These are phyloP conservation scores for Catharus ustulatus DNA, from an alignment of 2,797 vertebrate species.

Conservation along the genomic window DNA sequence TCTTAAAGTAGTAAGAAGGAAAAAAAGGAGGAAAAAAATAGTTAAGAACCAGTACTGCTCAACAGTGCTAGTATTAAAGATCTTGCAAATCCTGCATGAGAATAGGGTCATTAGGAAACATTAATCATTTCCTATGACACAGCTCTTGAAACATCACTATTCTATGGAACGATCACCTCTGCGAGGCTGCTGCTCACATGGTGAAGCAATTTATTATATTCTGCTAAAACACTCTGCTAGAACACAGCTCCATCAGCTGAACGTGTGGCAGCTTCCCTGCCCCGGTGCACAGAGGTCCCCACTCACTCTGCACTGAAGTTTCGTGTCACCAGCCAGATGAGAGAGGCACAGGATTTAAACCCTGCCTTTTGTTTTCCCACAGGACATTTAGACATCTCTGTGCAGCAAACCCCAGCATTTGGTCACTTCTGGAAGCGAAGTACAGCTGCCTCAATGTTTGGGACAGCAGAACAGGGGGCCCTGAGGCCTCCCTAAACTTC, in stretches of 20 bases:
- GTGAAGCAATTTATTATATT: neutral
- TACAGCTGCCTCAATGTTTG: rapidly evolving
- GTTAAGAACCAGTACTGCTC: neutral
- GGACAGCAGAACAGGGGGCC: neutral
- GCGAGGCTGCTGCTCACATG: neutral
- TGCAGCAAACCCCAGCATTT: neutral
- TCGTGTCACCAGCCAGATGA: neutral
- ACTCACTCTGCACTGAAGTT: neutral
- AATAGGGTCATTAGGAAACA: neutral
- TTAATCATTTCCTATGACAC: neutral
- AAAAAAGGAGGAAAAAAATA: rapidly evolving
- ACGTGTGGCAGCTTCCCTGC: neutral
- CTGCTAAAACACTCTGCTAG: neutral
- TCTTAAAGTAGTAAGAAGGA: neutral
- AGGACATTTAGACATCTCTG: neutral
- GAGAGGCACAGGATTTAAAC: neutral
- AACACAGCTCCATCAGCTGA: neutral
- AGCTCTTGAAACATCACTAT: neutral
- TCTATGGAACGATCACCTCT: neutral
- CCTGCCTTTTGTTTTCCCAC: neutral
- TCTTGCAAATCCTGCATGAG: neutral
- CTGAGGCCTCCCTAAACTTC: neutral
- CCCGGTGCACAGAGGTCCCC: neutral
- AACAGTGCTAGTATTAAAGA: neutral
- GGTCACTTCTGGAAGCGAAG: neutral